Base-by-base conservation (phyloP, 64 coral and sea anemone genomes). In the Actinia tenebrosa region DNA sequence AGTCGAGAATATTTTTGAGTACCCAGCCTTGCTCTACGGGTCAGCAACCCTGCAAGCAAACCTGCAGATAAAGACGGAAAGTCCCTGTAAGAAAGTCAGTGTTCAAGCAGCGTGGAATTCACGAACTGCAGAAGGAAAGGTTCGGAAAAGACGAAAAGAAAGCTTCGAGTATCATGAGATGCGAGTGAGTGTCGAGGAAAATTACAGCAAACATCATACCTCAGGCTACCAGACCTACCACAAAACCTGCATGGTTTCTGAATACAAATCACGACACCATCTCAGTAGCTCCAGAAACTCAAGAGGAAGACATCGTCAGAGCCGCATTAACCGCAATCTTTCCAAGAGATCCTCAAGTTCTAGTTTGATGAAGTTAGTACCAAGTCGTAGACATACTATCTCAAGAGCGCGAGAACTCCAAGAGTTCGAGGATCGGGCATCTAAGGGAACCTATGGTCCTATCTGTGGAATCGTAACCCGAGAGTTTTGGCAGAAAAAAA, bases 11-110 rank as follows among this genome's bases (percentile, higher is more conserved):
- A 86, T 92, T 11, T 87, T 87, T 79, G 95, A 93, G 16, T 95
- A 93, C 60, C 93, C 93, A 17, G 26, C 88, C 22, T 64, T 91
- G 56, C 83, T 99, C 4, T 99, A 95, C 84, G 94, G 94, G n/a
- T 93, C 93, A 25, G 97, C 93, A 71, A 64, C 54, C 5, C 81
- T 98, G 47, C 47, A 50, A 50, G 7, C 47, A 50, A 50, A 50
- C 47, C 47, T 50, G 47, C 23, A 4, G 25, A 75, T 30, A 30
- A 75, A 42, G 15, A 26, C 7, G 42, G 69, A 43, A 75, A 75
- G 69, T 15, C 69, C 69, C 42, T 75, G 23, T 42, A 75, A 26
- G 11, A 75, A 75, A 75, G 69, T 75, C 11, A 75, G 25, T 16
- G 10, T 75, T 13, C 69, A 14, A 30, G n/a, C 69, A 42, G 13